Conservation (phyloP, 2,888 invertebrate species). For the Cynaeus angustus region DNA sequence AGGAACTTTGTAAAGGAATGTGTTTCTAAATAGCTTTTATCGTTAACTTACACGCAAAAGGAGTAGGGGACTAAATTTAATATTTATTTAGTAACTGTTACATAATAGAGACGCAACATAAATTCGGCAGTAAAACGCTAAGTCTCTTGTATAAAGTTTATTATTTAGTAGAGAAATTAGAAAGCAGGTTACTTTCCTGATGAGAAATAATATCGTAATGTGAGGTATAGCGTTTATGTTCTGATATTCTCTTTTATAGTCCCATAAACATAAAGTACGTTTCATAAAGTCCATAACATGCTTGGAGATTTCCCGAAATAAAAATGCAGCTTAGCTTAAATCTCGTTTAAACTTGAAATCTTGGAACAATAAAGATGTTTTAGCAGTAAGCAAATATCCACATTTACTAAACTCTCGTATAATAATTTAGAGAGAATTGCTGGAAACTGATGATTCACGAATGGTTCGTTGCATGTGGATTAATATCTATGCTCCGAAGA, state of each 20-base stretch:
- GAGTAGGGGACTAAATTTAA: not conserved
- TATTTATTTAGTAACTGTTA: slow-evolving; percentile 15
- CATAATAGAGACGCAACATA: slow-evolving; percentile 22
- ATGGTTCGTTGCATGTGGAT: slow-evolving; percentile 13
- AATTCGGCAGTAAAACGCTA: slow-evolving; percentile 15
- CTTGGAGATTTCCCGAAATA: slow-evolving; percentile 32
- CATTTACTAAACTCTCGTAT: not conserved
- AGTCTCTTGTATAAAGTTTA: slow-evolving; percentile 19
- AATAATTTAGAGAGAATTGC: too few species aligned
- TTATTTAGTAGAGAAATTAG: slow-evolving; percentile 39
- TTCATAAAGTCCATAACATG: slow-evolving; percentile 40
- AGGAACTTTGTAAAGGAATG: too few species aligned
- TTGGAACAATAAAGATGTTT: slow-evolving; percentile 18
- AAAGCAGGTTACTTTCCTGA: slow-evolving; percentile 39
- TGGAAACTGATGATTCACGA: not conserved
- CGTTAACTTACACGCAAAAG: not conserved
- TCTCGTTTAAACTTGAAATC: slow-evolving; percentile 13
- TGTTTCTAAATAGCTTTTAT: slow-evolving; percentile 6
- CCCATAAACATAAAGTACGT: slow-evolving; percentile 40
- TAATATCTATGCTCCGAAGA: slow-evolving; percentile 21
- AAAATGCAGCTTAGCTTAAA: slow-evolving; percentile 30
- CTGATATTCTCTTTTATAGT: slow-evolving; percentile 41
- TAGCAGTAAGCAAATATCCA: slow-evolving; percentile 5
- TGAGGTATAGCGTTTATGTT: slow-evolving; percentile 41
- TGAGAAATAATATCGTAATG: slow-evolving; percentile 42